Base-by-base conservation (phyloP, 2,888 invertebrate species). In the Apamea sordens region DNA sequence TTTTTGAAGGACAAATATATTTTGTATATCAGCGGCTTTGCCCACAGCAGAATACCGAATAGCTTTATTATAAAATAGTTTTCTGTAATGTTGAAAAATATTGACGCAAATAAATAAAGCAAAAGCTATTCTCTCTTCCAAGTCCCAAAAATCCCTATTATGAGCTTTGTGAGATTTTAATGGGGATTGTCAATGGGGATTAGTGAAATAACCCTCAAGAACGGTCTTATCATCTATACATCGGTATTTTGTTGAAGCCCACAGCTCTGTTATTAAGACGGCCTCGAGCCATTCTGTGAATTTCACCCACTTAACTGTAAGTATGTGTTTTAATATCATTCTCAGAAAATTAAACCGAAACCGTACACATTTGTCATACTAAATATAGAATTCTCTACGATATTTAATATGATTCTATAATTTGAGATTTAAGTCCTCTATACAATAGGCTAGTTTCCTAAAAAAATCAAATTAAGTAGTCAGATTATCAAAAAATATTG, bases 311-410 rank as follows among this genome's bases (percentile, higher is more conserved):
- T 18, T 18, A 61, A 0, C 24, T 8, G 3, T 28, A n/a, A 56
- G 8, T 41, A 41, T 41, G 6, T 36, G 36, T 28, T 56, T 32
- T 53, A 28, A 50, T 21, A 18, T 50, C 18, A n/a, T 15, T 80
- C 44, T 36, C 63, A n/a, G 56, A 28, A 50, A 82, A 59, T 65
- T 32, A n/a, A 21, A 75, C 47, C 28, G 2, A 61, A 56, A 68
- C n/a, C 15, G 7, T 50, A 10, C 15, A 44, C 13, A 53, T 32
- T 61, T 56, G 28, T 59, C 72, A 32, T 47, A 47, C 7, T 53
- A 6, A n/a, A 11, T 72, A 41, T 41, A 41, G 41, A 41, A 41
- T 41, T 41, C 41, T 41, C 41, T 7, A 41, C 7, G 41, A 41
- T 36, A 36, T 36, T 41, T 41, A 41, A 7, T 41, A 41, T 41